Evolutionary conservation across 1,140 invertebrate genomes (phyloP).

Genomic region (Hesperophylax magnus): DNA sequence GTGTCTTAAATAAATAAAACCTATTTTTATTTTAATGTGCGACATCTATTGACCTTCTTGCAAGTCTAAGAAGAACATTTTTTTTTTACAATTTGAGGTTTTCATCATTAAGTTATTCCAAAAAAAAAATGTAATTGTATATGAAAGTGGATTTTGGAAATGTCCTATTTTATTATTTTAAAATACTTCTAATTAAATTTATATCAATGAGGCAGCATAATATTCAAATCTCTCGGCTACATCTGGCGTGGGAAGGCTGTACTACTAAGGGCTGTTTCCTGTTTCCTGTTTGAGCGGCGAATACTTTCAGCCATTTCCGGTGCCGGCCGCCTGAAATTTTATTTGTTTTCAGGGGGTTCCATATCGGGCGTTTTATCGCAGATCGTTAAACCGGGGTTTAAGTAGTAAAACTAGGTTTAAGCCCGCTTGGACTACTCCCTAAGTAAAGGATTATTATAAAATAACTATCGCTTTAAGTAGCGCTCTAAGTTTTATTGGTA

Average conservation of each 20-base stretch:
- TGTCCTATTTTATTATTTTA: no score
- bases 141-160: no score
- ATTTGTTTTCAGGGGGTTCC: constrained; percentile 12
- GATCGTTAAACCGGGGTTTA: constrained; percentile 14
- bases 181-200: no score
- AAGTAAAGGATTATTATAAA: constrained; percentile 5
- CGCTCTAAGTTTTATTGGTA: no score
- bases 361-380: constrained; percentile 3
- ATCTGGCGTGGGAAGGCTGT: constrained; percentile 13
- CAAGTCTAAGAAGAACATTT: no score
- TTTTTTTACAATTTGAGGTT: no score
- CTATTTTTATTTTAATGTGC: no score
- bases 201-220: neutral
- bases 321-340: constrained; percentile 1
- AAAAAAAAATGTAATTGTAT: no score
- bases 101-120: no score
- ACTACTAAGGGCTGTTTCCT: constrained; percentile 11
- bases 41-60: no score
- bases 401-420: constrained; percentile 23
- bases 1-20: no score
- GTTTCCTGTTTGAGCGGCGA: neutral
- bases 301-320: constrained; percentile 17
- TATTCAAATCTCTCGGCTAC: constrained; percentile 2
- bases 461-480: neutral
- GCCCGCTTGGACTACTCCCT: neutral